Evolutionary conservation across 2,113 vertebrate species (phyloP).

Genomic region (Rhabdomys dilectus): DNA sequence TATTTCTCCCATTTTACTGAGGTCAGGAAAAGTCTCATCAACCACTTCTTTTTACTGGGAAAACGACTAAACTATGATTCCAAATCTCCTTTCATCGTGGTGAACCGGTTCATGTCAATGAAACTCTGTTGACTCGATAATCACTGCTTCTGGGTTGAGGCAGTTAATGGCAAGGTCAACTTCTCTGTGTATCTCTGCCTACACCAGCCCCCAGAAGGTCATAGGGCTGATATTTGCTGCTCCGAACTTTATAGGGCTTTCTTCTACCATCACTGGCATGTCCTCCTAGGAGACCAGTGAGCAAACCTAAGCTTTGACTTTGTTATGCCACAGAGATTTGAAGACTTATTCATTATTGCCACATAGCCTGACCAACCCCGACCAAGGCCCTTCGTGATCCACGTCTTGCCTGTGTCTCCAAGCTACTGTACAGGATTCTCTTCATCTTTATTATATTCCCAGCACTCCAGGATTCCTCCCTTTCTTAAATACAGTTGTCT

Average conservation of each 20-base stretch:
- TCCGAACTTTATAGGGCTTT: not conserved
- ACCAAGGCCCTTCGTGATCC: not conserved
- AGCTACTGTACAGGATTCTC: not conserved
- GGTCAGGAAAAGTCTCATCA: not conserved
- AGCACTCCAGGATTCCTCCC: not conserved
- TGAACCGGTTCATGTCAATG: not conserved
- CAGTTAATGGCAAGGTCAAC: not conserved
- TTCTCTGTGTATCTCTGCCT: not conserved
- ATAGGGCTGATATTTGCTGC: no score
- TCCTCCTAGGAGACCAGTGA: not conserved
- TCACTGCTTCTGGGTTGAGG: not conserved
- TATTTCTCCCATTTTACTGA: not conserved
- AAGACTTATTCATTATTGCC: not conserved
- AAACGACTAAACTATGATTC: not conserved
- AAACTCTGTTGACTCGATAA: not conserved
- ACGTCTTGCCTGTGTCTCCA: not conserved
- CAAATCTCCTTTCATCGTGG: not conserved
- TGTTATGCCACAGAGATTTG: not conserved
- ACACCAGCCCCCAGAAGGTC: rapidly evolving
- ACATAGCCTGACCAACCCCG: not conserved
- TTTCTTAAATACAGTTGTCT: not conserved
- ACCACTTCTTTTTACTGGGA: not conserved
- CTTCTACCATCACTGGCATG: no score
- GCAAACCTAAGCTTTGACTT: not conserved
- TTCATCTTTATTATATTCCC: not conserved